phyloP scores from a whole-genome alignment of 2,888 invertebrate genomes.

The Diplolepis rosae region DNA sequence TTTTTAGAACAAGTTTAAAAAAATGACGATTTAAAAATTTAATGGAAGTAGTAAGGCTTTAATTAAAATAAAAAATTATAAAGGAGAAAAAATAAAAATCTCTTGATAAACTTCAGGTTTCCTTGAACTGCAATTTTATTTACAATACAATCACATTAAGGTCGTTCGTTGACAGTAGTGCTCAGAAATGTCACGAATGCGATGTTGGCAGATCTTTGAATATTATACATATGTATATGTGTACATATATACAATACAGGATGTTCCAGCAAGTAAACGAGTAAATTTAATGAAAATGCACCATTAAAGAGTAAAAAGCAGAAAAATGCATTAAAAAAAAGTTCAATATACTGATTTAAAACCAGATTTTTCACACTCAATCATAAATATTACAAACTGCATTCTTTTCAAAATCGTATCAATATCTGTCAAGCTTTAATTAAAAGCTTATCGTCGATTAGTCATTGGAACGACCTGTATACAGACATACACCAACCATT shows the following conservation, averaged over 20 bases:
- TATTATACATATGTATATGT: slow-evolving; percentile 31
- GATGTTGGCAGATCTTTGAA: slow-evolving; percentile 20
- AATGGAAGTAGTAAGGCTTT: too few relatives aligned
- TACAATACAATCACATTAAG: slow-evolving; percentile 37
- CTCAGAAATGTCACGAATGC: slow-evolving; percentile 25
- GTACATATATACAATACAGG: slow-evolving; percentile 30
- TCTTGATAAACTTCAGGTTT: too few relatives aligned
- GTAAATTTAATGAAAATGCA: slow-evolving; percentile 27
- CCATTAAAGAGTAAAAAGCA: slow-evolving; percentile 15
- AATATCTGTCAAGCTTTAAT: background rate
- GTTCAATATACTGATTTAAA: background rate
- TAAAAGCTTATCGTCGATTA: slow-evolving; percentile 36
- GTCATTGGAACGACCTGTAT: background rate
- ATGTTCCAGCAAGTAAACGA: slow-evolving; percentile 20
- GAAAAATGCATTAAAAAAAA: slow-evolving; percentile 7
- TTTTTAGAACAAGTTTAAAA: too few relatives aligned
- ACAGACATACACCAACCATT: slow-evolving; percentile 23
- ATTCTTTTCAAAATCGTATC: background rate
- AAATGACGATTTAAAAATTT: too few relatives aligned
- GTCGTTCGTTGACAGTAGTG: slow-evolving; percentile 35
- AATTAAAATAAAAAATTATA: too few relatives aligned
- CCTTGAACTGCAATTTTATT: slow-evolving; percentile 37
- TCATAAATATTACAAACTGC: background rate
- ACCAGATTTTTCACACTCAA: background rate
- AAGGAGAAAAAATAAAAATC: too few relatives aligned